Percentiles rank a stretch among this genome's conserved stretches.
Evolutionary conservation across 2,888 invertebrate genomes (phyloP).

Genomic region (Steinernema scapterisci): DNA sequence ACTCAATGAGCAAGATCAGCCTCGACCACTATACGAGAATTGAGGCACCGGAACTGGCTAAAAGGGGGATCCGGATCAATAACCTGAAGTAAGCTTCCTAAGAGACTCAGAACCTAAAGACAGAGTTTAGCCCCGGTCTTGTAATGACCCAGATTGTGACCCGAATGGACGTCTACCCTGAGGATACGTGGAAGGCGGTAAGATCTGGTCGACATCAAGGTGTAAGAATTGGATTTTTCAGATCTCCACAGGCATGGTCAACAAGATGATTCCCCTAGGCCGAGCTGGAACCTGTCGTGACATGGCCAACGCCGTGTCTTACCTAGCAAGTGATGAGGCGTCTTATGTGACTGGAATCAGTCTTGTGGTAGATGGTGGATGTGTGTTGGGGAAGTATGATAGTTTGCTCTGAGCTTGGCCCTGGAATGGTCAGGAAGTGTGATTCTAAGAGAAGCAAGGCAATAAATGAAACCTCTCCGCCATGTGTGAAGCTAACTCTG

Average conservation of each 20-base stretch:
- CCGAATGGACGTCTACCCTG: not conserved
- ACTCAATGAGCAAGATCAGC: slow-evolving; percentile 10
- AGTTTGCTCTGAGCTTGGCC: no score
- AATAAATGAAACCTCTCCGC: no score
- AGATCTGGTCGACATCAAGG: not conserved
- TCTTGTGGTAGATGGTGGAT: slow-evolving; percentile 8
- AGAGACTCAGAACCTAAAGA: not conserved
- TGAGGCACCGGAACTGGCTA: not conserved
- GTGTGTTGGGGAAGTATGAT: not conserved
- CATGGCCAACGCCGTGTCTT: slow-evolving; percentile 22
- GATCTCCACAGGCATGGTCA: not conserved
- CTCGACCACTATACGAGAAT: slow-evolving; percentile 8
- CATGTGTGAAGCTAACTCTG: no score
- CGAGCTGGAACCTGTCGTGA: slow-evolving; percentile 3
- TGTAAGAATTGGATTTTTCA: not conserved
- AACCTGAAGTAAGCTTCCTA: slow-evolving; percentile 2
- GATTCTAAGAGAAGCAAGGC: no score
- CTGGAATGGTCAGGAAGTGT: no score
- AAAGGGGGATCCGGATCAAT: slow-evolving; percentile 5
- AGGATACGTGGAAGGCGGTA: not conserved
- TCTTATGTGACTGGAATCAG: slow-evolving; percentile 20
- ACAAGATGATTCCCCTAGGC: not conserved
- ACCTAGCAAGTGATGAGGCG: slow-evolving; percentile 9
- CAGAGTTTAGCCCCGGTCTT: not conserved
- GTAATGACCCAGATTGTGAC: slow-evolving; percentile 7